Conservation (phyloP, 2,113 vertebrate species). For the Alosa alosa region DNA sequence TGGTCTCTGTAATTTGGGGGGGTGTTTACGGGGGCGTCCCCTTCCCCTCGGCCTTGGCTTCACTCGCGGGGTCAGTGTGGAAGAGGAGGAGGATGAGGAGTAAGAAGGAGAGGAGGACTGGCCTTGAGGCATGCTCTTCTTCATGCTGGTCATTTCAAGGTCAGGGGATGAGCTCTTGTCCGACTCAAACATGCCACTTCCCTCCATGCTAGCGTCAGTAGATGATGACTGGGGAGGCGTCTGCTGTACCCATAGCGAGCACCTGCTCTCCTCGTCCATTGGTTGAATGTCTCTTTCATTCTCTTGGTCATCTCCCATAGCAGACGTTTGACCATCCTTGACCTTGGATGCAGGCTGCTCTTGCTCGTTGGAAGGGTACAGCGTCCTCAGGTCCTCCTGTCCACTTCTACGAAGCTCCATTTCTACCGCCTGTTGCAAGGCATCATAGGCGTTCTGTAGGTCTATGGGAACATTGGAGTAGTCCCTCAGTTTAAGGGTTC, state of each 20-base stretch:
- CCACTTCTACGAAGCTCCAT: neutral
- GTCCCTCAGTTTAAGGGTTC: slow-evolving; percentile 36
- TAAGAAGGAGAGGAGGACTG: slow-evolving; percentile 49
- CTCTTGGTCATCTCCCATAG: neutral
- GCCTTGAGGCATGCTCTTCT: slow-evolving; percentile 84
- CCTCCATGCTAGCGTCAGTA: slow-evolving; percentile 68
- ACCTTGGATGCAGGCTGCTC: neutral
- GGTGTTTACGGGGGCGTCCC: slow-evolving; percentile 61
- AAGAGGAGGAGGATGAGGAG: slow-evolving; percentile 62
- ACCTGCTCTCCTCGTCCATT: slow-evolving; percentile 76
- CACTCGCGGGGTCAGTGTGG: slow-evolving; percentile 55
- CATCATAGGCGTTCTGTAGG: slow-evolving; percentile 40
- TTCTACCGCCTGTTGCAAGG: slow-evolving; percentile 38
- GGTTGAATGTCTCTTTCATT: slow-evolving; percentile 55
- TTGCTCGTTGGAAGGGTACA: slow-evolving; percentile 6
- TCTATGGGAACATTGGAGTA: slow-evolving; percentile 44
- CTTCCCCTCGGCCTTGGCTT: slow-evolving; percentile 12
- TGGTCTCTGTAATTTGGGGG: neutral
- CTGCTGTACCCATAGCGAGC: slow-evolving; percentile 91
- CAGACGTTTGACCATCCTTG: neutral
- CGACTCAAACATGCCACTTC: slow-evolving; percentile 65
- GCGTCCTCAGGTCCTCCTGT: neutral
- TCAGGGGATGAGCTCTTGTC: slow-evolving; percentile 71
- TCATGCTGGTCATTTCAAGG: slow-evolving; percentile 66
- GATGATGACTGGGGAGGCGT: slow-evolving; percentile 83